Base-by-base conservation (phyloP, 2,888 invertebrate genomes). In the Anoplius nigerrimus region DNA sequence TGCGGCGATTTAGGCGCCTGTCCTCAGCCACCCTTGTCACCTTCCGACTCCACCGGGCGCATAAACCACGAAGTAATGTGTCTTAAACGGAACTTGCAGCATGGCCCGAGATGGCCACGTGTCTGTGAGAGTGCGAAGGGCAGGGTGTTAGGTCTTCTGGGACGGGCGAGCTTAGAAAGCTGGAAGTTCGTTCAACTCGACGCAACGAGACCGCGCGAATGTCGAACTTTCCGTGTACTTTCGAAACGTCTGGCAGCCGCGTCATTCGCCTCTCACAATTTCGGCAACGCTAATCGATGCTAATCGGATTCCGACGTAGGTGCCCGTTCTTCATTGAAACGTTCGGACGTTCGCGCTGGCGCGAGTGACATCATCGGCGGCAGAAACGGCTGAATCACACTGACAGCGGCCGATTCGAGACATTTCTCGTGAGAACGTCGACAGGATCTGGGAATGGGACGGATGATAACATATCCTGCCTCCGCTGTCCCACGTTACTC, bases 111-210 rank as follows among this genome's bases (percentile, higher is more conserved):
- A 34, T n/a, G 45, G 60, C 59, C 66, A 67, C 69, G 73, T 59
- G 73, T 66, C 54, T 34, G 62, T 63, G 67, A 63, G 67, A 65
- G 69, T 60, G 66, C 59, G 57, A 69, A 68, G 71, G 69, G 66
- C 71, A 62, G 61, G 46, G 73, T 68, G 71, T 69, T 69, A 69
- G 69, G 56, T 56, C 61, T 63, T 58, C 18, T 66, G 59, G 62
- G 58, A 63, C 21, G 20, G 43, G 54, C 42, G 55, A 52, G 62
- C 59, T 34, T 11, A 59, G 71, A 66, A 27, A 48, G 56, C n/a
- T 45, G n/a, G 46, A 51, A 75, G 82, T 81, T 82, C 81, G 76
- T 81, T 82, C 76, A 82, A 78, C 82, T 74, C 69, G 60, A 21
- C 20, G 46, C 48, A 48, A 52, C 15, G 53, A 27, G 43, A 34